These are phyloP conservation scores for Margaritifera margaritifera DNA, from an alignment of 2,888 invertebrate genomes.

Conservation along the genomic window DNA sequence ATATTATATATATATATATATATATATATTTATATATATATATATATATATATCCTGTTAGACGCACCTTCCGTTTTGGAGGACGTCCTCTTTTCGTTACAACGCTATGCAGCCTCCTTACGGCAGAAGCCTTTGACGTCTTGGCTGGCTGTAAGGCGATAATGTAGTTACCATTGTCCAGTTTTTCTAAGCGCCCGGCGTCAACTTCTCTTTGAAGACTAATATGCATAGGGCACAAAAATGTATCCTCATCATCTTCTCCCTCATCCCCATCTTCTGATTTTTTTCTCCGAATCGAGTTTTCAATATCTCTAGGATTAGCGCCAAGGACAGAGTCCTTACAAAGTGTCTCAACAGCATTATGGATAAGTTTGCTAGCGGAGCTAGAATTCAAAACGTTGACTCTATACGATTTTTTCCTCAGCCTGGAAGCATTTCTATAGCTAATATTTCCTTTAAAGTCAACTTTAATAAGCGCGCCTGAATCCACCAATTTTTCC, in stretches of 20 bases:
- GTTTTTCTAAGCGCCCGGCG: conserved; percentile 80
- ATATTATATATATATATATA: too few relatives aligned
- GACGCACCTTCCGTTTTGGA: conserved; percentile 40
- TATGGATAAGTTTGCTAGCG: conserved; percentile 48
- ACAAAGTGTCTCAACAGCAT: conserved; percentile 40
- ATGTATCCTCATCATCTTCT: conserved; percentile 44
- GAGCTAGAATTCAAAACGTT: conserved; percentile 57
- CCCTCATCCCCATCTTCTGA: conserved; percentile 8
- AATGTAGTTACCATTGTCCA: conserved; percentile 59
- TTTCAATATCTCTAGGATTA: background rate
- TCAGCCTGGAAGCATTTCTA: conserved; percentile 82
- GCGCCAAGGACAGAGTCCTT: background rate
- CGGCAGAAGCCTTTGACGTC: background rate
- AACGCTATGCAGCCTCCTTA: conserved; percentile 17
- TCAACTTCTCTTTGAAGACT: conserved; percentile 83
- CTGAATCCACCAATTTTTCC: conserved; percentile 84
- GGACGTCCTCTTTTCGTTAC: conserved; percentile 39
- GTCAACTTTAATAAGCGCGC: conserved; percentile 86
- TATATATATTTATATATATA: too few relatives aligned
- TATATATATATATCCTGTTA: too few relatives aligned
- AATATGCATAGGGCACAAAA: conserved; percentile 75
- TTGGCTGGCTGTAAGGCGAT: conserved; percentile 64
- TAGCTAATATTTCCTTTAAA: conserved; percentile 91
- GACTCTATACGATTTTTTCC: conserved; percentile 77
- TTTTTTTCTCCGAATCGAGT: conserved; percentile 1